These are phyloP conservation scores for Hypanus sabinus DNA, from an alignment of 2,113 vertebrate species.

Conservation along the genomic window DNA sequence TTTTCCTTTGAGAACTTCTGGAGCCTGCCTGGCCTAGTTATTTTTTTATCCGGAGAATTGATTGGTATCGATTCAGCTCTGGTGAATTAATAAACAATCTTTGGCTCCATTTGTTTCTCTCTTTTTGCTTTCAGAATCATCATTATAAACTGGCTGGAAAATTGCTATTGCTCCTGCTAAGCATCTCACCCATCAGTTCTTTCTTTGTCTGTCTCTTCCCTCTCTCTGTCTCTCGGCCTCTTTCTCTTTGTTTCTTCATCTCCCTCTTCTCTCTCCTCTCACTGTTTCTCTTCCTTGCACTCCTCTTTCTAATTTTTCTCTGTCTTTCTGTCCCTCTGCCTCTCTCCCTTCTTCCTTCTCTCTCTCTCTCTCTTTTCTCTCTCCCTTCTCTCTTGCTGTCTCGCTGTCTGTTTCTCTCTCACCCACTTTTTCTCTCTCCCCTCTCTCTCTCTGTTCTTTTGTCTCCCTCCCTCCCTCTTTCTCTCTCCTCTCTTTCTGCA, in stretches of 20 bases:
- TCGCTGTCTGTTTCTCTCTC: too few relatives aligned
- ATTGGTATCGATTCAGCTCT: not conserved
- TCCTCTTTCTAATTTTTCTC: too few relatives aligned
- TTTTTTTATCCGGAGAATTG: not conserved
- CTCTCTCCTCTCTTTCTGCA: too few relatives aligned
- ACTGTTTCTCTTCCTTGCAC: not conserved
- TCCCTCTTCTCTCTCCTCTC: not conserved
- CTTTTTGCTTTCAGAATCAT: not conserved
- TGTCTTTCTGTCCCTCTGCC: too few relatives aligned
- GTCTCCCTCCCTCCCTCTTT: too few relatives aligned
- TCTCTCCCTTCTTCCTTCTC: too few relatives aligned
- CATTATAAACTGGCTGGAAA: conserved; percentile 3
- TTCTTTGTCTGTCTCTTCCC: not conserved
- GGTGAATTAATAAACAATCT: not conserved
- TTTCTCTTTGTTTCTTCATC: too few relatives aligned
- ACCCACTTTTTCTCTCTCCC: too few relatives aligned
- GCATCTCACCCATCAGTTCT: not conserved
- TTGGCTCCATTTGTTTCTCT: not conserved
- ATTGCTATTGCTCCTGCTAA: not conserved
- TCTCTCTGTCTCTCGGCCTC: not conserved
- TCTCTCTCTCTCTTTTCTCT: not conserved
- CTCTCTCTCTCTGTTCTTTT: too few relatives aligned
- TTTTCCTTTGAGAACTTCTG: not conserved
- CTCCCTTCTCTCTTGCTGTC: too few relatives aligned
- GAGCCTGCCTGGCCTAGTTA: not conserved